phyloP scores from a whole-genome alignment of 2,888 invertebrate genomes.

The Drosophila tanythrix region DNA sequence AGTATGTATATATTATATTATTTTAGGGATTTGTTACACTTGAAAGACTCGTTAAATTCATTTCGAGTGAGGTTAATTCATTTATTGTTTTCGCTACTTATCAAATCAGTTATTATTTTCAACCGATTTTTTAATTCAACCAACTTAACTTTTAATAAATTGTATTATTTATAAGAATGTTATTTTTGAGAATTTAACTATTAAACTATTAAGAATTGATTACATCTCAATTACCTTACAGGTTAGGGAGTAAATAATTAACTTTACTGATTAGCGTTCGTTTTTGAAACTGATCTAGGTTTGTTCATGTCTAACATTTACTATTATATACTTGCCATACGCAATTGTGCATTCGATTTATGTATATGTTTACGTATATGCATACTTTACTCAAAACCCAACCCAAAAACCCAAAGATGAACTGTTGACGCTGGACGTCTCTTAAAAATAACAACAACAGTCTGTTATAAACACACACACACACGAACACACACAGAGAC shows the following conservation, averaged over 20 bases:
- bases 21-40: constrained; percentile 40
- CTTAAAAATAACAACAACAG: constrained; percentile 72
- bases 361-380: constrained; percentile 4
- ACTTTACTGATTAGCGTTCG: not conserved
- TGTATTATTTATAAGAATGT: not conserved
- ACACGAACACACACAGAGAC: constrained; percentile 17
- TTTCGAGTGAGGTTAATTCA: constrained; percentile 9
- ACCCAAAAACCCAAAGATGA: constrained; percentile 69
- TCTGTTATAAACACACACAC: constrained; percentile 44
- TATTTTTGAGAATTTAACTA: not conserved
- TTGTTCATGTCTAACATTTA: not conserved
- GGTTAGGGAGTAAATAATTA: not conserved
- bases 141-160: not conserved
- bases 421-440: constrained; percentile 79
- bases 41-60: not conserved
- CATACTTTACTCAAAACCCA: constrained; percentile 50
- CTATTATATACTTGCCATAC: not conserved
- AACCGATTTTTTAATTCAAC: not conserved
- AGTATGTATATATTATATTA: not conserved
- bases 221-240: not conserved
- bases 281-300: constrained; percentile 1
- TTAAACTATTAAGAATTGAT: not conserved
- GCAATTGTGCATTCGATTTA: constrained; percentile 14
- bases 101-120: not conserved
- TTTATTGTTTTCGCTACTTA: not conserved